Percentiles rank a stretch among this genome's conserved stretches.
Conservation (phyloP, 1,140 invertebrate genomes). For the Drosophila repleta region DNA sequence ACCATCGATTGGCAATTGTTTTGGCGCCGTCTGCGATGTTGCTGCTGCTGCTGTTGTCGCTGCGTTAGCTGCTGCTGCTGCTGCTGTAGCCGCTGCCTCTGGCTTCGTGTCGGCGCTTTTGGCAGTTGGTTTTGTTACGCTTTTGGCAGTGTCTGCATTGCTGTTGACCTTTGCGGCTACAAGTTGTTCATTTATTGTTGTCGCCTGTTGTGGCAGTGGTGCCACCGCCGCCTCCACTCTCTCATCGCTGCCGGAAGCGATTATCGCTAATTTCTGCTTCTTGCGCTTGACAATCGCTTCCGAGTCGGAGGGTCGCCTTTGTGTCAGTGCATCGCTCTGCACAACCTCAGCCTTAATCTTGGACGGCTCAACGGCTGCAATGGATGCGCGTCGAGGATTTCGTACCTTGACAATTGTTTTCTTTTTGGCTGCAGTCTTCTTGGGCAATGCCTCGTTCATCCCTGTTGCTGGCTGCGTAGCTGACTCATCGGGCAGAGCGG, state of each 20-base stretch:
- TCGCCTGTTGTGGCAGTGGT: constrained; percentile 26
- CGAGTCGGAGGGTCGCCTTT: constrained; percentile 78
- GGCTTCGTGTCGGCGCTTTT: constrained; percentile 50
- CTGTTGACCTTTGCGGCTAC: constrained; percentile 64
- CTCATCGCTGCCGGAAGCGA: constrained; percentile 35
- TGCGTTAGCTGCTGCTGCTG: constrained; percentile 30
- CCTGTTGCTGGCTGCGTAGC: constrained; percentile 16
- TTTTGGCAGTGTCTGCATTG: constrained; percentile 56
- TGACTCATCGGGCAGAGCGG: constrained; percentile 45
- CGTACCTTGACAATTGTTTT: constrained; percentile 57
- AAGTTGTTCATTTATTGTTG: constrained; percentile 54
- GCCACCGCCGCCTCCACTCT: constrained; percentile 7
- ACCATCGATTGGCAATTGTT: constrained; percentile 51
- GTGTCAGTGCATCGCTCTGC: constrained; percentile 58
- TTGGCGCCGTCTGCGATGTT: constrained; percentile 26
- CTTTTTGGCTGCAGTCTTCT: constrained; percentile 43
- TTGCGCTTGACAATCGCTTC: constrained; percentile 75
- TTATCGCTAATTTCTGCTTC: constrained; percentile 70
- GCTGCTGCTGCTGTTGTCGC: constrained; percentile 27
- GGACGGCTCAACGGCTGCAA: constrained; percentile 75
- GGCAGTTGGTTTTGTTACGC: constrained; percentile 55
- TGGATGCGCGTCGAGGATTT: constrained; percentile 69
- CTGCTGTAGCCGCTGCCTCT: constrained; percentile 4
- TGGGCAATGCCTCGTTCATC: constrained; percentile 4
- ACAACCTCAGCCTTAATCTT: constrained; percentile 68